Conservation (phyloP, 2,113 vertebrate species). For the Misgurnus mizolepis region DNA sequence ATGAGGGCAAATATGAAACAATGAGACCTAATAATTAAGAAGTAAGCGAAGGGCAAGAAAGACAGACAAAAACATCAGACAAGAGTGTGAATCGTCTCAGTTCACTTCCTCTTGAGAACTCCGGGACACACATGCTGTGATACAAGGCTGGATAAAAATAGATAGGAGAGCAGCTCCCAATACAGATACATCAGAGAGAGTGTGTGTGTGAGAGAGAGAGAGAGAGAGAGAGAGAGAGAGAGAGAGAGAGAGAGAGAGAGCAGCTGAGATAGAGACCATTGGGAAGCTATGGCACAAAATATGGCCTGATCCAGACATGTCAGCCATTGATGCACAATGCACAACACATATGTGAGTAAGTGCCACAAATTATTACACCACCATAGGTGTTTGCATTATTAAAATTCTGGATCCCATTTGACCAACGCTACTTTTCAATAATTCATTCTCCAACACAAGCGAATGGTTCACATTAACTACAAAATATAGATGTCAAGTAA, state of each 20-base stretch:
- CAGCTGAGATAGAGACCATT: neutral
- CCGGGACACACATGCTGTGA: conserved; percentile 53
- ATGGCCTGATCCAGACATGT: conserved; percentile 1
- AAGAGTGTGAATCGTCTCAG: conserved; percentile 31
- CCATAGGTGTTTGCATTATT: conserved; percentile 22
- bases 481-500: neutral
- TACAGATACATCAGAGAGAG: conserved; percentile 42
- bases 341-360: conserved; percentile 26
- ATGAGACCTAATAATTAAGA: neutral
- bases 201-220: no score
- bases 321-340: conserved; percentile 16
- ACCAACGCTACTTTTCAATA: conserved; percentile 20
- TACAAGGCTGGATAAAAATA: conserved; percentile 63
- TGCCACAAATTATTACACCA: neutral
- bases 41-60: conserved; percentile 6
- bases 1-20: neutral
- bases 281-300: conserved; percentile 2
- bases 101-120: conserved; percentile 38
- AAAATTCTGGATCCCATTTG: neutral
- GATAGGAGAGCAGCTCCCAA: conserved; percentile 59
- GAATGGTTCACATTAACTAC: neutral
- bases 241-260: conserved; percentile 18
- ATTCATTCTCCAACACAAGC: neutral
- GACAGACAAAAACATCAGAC: conserved; percentile 16
- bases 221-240: conserved; percentile 23